Evolutionary conservation across 2,797 vertebrate genomes (phyloP).

Genomic region (Platalea minor): DNA sequence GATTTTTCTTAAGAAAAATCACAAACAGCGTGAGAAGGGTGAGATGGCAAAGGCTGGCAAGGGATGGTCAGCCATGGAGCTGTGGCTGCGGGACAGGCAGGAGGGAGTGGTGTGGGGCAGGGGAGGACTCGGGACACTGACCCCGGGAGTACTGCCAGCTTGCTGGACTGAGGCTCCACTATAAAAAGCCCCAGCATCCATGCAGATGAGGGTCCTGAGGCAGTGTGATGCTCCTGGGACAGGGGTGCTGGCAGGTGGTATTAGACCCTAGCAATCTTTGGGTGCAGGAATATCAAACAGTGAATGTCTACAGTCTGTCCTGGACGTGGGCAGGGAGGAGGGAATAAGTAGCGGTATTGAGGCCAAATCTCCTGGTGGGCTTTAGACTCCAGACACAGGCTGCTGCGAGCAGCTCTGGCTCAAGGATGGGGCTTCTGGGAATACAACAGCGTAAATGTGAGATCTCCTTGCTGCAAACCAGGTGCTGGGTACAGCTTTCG

Average conservation of each 20-base stretch:
- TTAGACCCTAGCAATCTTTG: not conserved
- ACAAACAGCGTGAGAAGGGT: not conserved
- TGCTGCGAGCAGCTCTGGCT: not conserved
- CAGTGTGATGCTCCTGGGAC: not conserved
- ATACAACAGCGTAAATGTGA: not conserved
- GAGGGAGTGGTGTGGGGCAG: fast-evolving
- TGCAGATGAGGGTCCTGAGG: fast-evolving
- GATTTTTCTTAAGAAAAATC: too few relatives aligned
- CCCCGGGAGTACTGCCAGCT: not conserved
- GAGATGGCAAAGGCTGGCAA: not conserved
- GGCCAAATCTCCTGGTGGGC: not conserved
- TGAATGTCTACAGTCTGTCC: not conserved
- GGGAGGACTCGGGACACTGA: not conserved
- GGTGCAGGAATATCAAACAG: not conserved
- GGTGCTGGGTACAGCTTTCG: not conserved
- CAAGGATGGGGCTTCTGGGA: not conserved
- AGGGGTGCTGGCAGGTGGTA: not conserved
- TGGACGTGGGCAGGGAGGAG: not conserved
- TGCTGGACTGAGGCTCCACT: not conserved
- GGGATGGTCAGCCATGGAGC: not conserved
- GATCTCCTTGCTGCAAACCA: not conserved
- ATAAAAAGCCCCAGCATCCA: not conserved
- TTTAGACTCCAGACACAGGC: not conserved
- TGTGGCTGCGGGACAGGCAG: not conserved
- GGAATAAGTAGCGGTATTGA: not conserved